phyloP scores from a whole-genome alignment of 2,888 invertebrate genomes.

The Villa cingulata region DNA sequence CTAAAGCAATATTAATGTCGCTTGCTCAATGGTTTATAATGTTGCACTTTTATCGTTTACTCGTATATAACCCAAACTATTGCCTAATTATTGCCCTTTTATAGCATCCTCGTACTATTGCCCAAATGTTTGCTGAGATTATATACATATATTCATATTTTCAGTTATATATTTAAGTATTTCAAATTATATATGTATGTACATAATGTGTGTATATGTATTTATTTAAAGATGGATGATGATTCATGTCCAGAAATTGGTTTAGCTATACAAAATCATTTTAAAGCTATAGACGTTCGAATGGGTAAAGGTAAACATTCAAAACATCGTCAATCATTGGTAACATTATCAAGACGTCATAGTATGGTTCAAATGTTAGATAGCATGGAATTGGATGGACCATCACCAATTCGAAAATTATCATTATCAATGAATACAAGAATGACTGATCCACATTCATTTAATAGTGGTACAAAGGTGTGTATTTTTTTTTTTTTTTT shows the following conservation, averaged over 20 bases:
- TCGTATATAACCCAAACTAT: too few species aligned
- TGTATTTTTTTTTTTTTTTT: too few species aligned
- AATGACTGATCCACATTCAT: constrained; percentile 21
- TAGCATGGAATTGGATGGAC: constrained; percentile 47
- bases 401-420: constrained; percentile 48
- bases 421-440: constrained; percentile 24
- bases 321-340: constrained; percentile 73
- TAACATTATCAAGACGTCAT: constrained; percentile 66
- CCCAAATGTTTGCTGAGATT: too few species aligned
- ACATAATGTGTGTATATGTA: too few species aligned
- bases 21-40: too few species aligned
- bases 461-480: background rate
- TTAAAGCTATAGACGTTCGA: constrained; percentile 70
- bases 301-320: constrained; percentile 55
- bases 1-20: too few species aligned
- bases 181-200: too few species aligned
- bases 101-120: too few species aligned
- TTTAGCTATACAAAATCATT: constrained; percentile 77
- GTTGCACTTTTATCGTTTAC: too few species aligned
- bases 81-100: too few species aligned
- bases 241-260: constrained; percentile 77
- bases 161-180: too few species aligned
- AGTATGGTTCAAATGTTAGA: constrained; percentile 69
- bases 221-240: constrained; percentile 57
- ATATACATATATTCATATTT: constrained; percentile 4